Evolutionary conservation across 2,113 vertebrate genomes (phyloP), one percentile per base, ranked within the genome.

Genomic region (Columba janthina): DNA sequence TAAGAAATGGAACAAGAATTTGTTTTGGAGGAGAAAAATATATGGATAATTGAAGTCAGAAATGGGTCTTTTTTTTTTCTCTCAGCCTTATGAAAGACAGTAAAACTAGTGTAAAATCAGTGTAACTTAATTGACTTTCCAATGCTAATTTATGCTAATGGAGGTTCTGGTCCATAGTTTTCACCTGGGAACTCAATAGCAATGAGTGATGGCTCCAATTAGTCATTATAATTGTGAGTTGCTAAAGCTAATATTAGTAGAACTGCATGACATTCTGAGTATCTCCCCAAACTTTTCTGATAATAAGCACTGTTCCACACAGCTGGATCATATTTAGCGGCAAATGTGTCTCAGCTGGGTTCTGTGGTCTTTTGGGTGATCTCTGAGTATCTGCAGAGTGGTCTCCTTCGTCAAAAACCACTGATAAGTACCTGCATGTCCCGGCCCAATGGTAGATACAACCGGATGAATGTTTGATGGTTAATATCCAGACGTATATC

Each of bases 171-270:
- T 94, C 92, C 89, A 96, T 88, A 95, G 90, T 95, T 97, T 97
- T 97, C 91, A 96, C 96, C 90, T 96, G 95, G 96, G 95, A 97
- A 93, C 95, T 94, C 90, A 92, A 89, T 76, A 97, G 91, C 93
- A 96, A 95, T 96, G 95, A 92, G 94, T 93, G 94, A 95, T 93
- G 92, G 80, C 82, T 93, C 81, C 90, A 97, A 97, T 92, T 95
- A 97, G 94, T 88, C 85, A 94, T 88, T 96, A 89, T 93, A 94
- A 91, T 93, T 94, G 96, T 95, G 91, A 96, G 90, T 95, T 93
- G 90, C 93, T 96, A 94, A 96, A 96, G 94, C 94, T 96, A 97
- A 96, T 97, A 96, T 97, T 97, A 96, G 96, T 92, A 72, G 90
- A 94, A 67, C 92, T 94, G 65, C 73, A n/a, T 38, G 83, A 96